Evolutionary conservation across 2,113 vertebrate genomes (phyloP).

Genomic region (Bubo blakistoni): DNA sequence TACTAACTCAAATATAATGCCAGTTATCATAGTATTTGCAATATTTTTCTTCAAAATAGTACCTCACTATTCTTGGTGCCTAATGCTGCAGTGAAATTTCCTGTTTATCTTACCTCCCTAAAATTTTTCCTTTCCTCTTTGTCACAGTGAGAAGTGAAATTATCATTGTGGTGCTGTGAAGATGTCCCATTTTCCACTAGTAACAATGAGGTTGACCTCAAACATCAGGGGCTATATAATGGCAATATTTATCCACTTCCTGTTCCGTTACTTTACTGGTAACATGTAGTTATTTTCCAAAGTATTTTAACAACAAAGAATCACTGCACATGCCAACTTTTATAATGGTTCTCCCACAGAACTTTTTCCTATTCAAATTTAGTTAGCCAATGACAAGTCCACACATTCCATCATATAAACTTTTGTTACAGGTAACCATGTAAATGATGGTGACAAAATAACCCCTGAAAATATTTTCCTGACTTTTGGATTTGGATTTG

Average conservation of each 20-base stretch:
- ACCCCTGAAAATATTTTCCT: neutral
- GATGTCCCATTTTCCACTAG: neutral
- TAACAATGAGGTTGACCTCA: neutral
- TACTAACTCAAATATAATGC: constrained; percentile 15
- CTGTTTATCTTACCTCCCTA: neutral
- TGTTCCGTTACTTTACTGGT: neutral
- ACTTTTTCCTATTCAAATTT: neutral
- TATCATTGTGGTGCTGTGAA: neutral
- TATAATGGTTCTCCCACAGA: neutral
- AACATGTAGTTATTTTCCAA: neutral
- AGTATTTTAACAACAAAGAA: neutral
- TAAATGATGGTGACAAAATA: neutral
- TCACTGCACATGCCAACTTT: neutral
- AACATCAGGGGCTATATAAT: neutral
- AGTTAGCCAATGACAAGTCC: neutral
- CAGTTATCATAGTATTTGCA: neutral
- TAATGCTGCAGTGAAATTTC: neutral
- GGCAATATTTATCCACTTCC: neutral
- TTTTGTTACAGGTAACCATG: neutral
- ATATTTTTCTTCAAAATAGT: neutral
- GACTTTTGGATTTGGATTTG: neutral
- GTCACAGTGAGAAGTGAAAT: neutral
- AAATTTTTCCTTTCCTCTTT: neutral
- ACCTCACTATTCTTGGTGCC: neutral
- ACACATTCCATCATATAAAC: neutral